phyloP scores from a whole-genome alignment of 2,113 vertebrate species.

The Indri indri region DNA sequence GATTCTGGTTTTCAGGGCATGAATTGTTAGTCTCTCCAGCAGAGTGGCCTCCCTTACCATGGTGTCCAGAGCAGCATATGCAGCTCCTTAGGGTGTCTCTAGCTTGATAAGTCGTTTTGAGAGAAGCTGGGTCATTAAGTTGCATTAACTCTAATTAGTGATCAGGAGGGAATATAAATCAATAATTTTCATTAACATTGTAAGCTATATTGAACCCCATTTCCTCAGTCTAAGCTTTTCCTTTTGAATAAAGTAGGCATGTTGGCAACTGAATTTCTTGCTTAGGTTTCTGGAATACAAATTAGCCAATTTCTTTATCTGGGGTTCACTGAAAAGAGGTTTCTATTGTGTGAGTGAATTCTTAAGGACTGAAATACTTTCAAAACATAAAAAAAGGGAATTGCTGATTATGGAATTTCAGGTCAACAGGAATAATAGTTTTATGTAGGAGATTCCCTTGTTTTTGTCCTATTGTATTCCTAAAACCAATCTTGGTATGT shows the following conservation, averaged over 20 bases:
- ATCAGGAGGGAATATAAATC: constrained; percentile 60
- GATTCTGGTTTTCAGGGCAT: not conserved
- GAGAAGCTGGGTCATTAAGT: constrained; percentile 53
- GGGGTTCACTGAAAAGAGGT: not conserved
- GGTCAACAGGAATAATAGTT: not conserved
- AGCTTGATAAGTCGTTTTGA: constrained; percentile 21
- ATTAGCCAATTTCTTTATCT: not conserved
- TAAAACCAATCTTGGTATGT: not conserved
- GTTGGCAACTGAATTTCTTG: not conserved
- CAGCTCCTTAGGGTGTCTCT: not conserved
- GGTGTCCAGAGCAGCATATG: not conserved
- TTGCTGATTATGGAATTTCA: not conserved
- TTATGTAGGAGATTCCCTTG: not conserved
- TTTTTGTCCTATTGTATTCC: not conserved
- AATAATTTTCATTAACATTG: constrained; percentile 50
- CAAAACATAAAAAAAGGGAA: not conserved
- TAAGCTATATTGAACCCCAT: not conserved
- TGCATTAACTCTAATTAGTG: constrained; percentile 57
- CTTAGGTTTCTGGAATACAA: not conserved
- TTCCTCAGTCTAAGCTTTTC: not conserved
- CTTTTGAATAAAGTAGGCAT: not conserved
- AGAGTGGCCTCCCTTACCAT: not conserved
- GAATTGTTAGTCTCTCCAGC: not conserved
- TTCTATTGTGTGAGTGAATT: not conserved
- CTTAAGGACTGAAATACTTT: not conserved